Base-by-base conservation (phyloP, 1,140 invertebrate genomes). In the Conus ventricosus region DNA sequence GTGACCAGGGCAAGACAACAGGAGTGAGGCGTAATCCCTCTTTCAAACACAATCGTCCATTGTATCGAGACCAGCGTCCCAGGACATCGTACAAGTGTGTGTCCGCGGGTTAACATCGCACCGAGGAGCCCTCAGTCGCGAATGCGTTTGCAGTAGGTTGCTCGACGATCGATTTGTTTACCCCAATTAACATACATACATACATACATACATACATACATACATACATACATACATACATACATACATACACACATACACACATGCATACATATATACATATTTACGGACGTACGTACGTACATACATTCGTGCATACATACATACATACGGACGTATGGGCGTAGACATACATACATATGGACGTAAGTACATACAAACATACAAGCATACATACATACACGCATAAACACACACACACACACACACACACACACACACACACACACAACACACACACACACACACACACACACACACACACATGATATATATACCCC, bases 301-400 rank as follows among this genome's bases (percentile, higher is more conserved):
- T 15, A 80, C 78, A 80, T 15, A 80, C 78, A 80, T 15, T 4
- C 78, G 5, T 15, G 23, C 78, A 80, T 15, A 80, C 78, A 80
- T n/a, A 53, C 78, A 53, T 23, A 5, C 78, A 80, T 23, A 80
- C 78, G 5, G 1, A 80, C 51, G 5, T 23, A 80, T 23, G 23
- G 7, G 23, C 51, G 23, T 23, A 80, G 8, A 80, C 78, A 80
- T n/a, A 80, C 51, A 4, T n/a, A 80, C 78, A 4, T 23, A 80
- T 6, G 51, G 17, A 84, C 83, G 53, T 55, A 84, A 0, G 6
- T 84, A n/a, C 83, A 84, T 84, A 17, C 53, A 84, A 5, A 53
- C 83, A 84, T 55, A 84, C 83, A 53, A 84, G 83, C 55, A 84
- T 84, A 39, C 39, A 39, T 39, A 39, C 39, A 39, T 39, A 39